These are phyloP conservation scores for Nanorana parkeri DNA, from an alignment of 2,113 vertebrate species.

Conservation along the genomic window DNA sequence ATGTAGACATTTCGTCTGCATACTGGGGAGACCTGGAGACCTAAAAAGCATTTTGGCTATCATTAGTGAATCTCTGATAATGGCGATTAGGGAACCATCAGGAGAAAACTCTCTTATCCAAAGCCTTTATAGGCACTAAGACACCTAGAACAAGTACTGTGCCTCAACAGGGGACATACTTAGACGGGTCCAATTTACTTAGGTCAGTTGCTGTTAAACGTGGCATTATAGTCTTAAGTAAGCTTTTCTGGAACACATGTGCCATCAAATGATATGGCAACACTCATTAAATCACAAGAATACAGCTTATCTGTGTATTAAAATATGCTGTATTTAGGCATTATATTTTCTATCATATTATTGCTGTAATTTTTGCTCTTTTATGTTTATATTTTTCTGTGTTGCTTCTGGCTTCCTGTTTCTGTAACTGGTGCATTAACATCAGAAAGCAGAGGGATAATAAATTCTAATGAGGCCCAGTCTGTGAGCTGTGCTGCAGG, in stretches of 20 bases:
- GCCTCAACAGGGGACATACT: conserved; percentile 23
- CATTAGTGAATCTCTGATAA: conserved; percentile 49
- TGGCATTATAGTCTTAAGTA: conserved; percentile 22
- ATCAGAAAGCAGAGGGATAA: conserved; percentile 77
- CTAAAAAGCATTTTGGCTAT: conserved; percentile 28
- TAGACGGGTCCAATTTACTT: conserved; percentile 17
- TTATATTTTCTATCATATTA: neutral
- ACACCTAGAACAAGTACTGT: conserved; percentile 16
- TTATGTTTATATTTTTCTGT: neutral
- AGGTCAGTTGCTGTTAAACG: conserved; percentile 43
- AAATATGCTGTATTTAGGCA: neutral
- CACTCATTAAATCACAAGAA: neutral
- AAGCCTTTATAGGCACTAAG: conserved; percentile 42
- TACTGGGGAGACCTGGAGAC: conserved; percentile 26
- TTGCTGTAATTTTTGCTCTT: neutral
- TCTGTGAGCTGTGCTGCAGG: conserved; percentile 66
- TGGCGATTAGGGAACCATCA: conserved; percentile 47
- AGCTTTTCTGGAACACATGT: neutral
- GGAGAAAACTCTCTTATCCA: conserved; percentile 25
- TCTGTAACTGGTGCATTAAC: conserved; percentile 78
- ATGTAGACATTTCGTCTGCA: conserved; percentile 38
- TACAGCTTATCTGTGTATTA: neutral
- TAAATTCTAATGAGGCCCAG: conserved; percentile 81
- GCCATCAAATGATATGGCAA: neutral
- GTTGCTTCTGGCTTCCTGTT: conserved; percentile 64